Conservation (phyloP, 1,140 invertebrate genomes). For the Eriocheir sinensis region DNA sequence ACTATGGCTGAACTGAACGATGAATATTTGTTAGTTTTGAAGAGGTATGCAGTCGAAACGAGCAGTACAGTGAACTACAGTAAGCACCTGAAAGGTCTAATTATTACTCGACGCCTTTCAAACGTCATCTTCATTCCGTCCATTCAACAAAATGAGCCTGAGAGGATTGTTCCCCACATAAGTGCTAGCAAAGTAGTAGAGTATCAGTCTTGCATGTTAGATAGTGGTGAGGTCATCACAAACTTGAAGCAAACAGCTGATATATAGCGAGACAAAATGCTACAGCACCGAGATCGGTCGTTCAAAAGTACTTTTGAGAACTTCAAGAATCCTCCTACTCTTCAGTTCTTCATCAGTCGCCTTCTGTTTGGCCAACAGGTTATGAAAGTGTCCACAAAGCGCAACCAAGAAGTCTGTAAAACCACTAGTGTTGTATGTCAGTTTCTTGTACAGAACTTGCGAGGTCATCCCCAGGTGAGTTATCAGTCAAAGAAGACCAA, state of each 20-base stretch:
- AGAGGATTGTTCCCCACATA: slow-evolving; percentile 13
- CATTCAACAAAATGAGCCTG: slow-evolving; percentile 51
- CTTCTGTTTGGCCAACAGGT: not conserved
- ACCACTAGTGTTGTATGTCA: slow-evolving; percentile 50
- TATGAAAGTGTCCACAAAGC: slow-evolving; percentile 2
- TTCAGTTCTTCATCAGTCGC: not conserved
- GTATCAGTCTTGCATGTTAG: slow-evolving; percentile 2
- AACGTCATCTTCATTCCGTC: slow-evolving; percentile 52
- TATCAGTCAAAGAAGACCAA: slow-evolving; percentile 61
- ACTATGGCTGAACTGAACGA: slow-evolving; percentile 42
- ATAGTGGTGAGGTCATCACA: slow-evolving; percentile 3
- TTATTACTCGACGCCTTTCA: slow-evolving; percentile 41
- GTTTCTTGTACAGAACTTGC: too few species aligned
- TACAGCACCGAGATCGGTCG: not conserved
- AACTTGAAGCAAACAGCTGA: slow-evolving; percentile 38
- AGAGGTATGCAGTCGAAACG: not conserved
- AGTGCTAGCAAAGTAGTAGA: slow-evolving; percentile 30
- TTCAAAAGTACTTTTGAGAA: slow-evolving; percentile 15
- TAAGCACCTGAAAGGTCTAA: slow-evolving; percentile 46
- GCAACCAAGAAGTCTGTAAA: slow-evolving; percentile 46
- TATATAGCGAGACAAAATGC: slow-evolving; percentile 10
- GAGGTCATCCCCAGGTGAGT: slow-evolving; percentile 35
- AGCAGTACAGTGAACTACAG: slow-evolving; percentile 42
- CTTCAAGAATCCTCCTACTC: not conserved
- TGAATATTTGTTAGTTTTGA: not conserved